Evolutionary conservation across 2,888 invertebrate genomes (phyloP).

Genomic region (Pyrgus malvae): DNA sequence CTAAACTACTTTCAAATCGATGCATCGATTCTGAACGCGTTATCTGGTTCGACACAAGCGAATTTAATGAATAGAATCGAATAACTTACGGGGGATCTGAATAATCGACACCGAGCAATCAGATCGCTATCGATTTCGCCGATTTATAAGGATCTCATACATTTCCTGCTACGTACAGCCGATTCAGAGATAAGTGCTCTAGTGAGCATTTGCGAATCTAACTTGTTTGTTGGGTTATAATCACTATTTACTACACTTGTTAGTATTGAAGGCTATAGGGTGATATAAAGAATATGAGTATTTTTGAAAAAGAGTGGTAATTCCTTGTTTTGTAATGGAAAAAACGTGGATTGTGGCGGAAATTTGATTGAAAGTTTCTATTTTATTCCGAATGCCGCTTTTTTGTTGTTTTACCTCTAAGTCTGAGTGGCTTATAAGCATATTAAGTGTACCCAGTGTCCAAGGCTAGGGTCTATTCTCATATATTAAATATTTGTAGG

Average conservation of each 20-base stretch:
- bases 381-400: too few species aligned
- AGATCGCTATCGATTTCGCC: conserved; percentile 69
- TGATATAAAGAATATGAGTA: too few species aligned
- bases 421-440: too few species aligned
- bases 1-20: conserved; percentile 62
- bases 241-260: conserved; percentile 14
- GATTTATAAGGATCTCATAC: conserved; percentile 72
- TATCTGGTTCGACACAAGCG: conserved; percentile 62
- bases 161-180: conserved; percentile 52
- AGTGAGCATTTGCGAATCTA: conserved; percentile 41
- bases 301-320: too few species aligned
- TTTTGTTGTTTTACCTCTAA: too few species aligned
- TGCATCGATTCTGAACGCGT: conserved; percentile 66
- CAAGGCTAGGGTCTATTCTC: too few species aligned
- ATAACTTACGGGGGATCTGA: conserved; percentile 75
- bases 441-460: too few species aligned
- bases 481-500: too few species aligned
- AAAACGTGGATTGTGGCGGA: too few species aligned
- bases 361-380: too few species aligned
- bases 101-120: conserved; percentile 78
- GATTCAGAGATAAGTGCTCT: conserved; percentile 39
- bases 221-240: conserved; percentile 40
- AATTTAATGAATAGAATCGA: conserved; percentile 76
- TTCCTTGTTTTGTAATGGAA: too few species aligned
- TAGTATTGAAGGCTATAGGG: too few species aligned